phyloP scores from a whole-genome alignment of 92 coral and sea anemone species.

The Porites divaricata region DNA sequence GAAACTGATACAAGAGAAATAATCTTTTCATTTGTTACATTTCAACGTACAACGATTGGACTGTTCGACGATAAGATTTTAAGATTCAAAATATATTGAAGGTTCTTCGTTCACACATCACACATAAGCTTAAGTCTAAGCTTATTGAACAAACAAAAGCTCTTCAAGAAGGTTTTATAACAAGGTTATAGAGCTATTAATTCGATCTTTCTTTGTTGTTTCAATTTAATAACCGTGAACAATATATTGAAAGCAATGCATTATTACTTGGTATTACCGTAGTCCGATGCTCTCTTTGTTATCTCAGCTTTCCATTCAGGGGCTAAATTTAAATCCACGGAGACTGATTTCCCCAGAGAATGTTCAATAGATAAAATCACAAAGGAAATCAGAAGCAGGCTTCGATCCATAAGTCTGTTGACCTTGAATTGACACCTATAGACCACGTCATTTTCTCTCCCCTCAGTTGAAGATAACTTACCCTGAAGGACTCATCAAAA shows the following conservation, averaged over 20 bases:
- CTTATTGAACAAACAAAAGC: too few relatives aligned
- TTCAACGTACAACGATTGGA: too few relatives aligned
- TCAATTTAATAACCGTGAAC: too few relatives aligned
- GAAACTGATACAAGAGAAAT: too few relatives aligned
- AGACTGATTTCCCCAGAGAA: slow-evolving; percentile 41
- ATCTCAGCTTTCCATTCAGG: slow-evolving; percentile 70
- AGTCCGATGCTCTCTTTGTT: slow-evolving; percentile 64
- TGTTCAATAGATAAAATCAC: neutral
- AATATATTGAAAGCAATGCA: too few relatives aligned
- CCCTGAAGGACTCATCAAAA: slow-evolving; percentile 45
- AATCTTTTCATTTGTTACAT: too few relatives aligned
- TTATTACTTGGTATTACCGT: slow-evolving; percentile 45
- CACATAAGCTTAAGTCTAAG: too few relatives aligned
- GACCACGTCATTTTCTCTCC: slow-evolving; percentile 21
- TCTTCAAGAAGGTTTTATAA: too few relatives aligned
- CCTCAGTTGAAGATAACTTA: neutral
- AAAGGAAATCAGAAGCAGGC: neutral
- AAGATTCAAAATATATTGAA: too few relatives aligned
- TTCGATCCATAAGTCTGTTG: neutral
- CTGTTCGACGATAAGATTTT: too few relatives aligned
- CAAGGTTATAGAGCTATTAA: too few relatives aligned
- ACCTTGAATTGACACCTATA: neutral
- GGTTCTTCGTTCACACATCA: too few relatives aligned
- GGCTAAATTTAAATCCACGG: slow-evolving; percentile 39
- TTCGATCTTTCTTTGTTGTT: neutral